Evolutionary conservation across 2,113 vertebrate genomes (phyloP).

Genomic region (Leuciscus idus): DNA sequence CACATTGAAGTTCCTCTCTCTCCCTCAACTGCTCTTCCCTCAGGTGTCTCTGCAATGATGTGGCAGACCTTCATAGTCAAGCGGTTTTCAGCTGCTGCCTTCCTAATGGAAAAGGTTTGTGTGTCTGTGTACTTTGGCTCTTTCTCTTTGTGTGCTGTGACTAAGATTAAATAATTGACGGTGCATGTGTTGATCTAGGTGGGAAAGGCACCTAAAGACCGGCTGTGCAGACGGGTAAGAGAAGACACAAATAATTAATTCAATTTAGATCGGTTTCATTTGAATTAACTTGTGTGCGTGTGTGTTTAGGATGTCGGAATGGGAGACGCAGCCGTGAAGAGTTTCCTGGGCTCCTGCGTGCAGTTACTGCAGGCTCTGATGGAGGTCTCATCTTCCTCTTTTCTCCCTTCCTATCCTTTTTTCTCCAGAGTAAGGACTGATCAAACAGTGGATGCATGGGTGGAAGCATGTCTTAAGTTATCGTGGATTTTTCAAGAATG

Average conservation of each 20-base stretch:
- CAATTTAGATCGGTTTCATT: neutral
- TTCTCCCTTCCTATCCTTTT: slow-evolving; percentile 45
- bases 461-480: neutral
- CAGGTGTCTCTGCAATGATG: slow-evolving; percentile 95
- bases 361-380: slow-evolving; percentile 91
- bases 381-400: slow-evolving; percentile 82
- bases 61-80: slow-evolving; percentile 97
- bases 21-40: neutral
- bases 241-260: slow-evolving; percentile 1
- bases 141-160: neutral
- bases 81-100: slow-evolving; percentile 89
- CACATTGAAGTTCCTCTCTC: neutral
- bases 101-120: slow-evolving; percentile 92
- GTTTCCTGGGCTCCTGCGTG: slow-evolving; percentile 89
- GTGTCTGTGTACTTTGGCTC: neutral
- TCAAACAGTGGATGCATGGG: neutral
- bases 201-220: slow-evolving; percentile 95
- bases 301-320: slow-evolving; percentile 89
- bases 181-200: slow-evolving; percentile 75
- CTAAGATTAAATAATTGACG: neutral
- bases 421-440: slow-evolving; percentile 45
- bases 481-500: neutral
- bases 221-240: slow-evolving; percentile 91
- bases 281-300: neutral
- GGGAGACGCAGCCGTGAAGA: slow-evolving; percentile 87